phyloP scores from a whole-genome alignment of 53 echinoderm and acorn worm genomes.

The Temnopleurus reevesii region DNA sequence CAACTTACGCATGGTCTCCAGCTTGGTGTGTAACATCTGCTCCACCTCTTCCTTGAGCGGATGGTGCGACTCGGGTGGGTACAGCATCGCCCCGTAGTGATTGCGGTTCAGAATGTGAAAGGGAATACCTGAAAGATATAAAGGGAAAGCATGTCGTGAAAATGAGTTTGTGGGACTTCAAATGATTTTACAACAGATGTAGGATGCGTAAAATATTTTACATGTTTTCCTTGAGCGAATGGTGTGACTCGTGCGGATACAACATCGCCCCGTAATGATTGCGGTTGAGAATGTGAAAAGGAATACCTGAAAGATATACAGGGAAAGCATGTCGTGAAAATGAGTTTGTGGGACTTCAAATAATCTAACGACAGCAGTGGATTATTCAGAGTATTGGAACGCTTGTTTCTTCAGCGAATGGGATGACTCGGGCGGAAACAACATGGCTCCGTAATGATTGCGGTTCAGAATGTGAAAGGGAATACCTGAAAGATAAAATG shows the following conservation, averaged over 20 bases:
- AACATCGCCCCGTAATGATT: conserved; percentile 80
- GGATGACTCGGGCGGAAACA: conserved; percentile 67
- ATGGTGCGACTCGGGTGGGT: conserved; percentile 67
- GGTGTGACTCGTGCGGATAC: conserved; percentile 65
- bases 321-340: neutral
- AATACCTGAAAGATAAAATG: neutral
- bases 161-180: neutral
- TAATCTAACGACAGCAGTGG: neutral
- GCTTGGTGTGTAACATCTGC: conserved; percentile 73
- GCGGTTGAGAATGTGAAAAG: conserved; percentile 79
- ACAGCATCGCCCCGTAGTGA: conserved; percentile 79
- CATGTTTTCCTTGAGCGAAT: conserved; percentile 73
- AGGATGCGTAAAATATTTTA: conserved; percentile 79
- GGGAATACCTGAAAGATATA: conserved; percentile 68
- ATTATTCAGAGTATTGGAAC: conserved; percentile 75
- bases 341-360: neutral
- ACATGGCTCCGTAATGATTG: neutral
- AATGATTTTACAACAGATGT: neutral
- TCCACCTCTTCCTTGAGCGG: conserved; percentile 79
- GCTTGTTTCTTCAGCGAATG: conserved; percentile 74
- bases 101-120: conserved; percentile 78
- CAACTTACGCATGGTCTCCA: conserved; percentile 85
- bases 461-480: neutral
- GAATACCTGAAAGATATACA: conserved; percentile 66
- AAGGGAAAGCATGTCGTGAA: neutral